Evolutionary conservation across 2,113 vertebrate genomes (phyloP), one percentile per base, ranked within the genome.

Genomic region (Vombatus ursinus): DNA sequence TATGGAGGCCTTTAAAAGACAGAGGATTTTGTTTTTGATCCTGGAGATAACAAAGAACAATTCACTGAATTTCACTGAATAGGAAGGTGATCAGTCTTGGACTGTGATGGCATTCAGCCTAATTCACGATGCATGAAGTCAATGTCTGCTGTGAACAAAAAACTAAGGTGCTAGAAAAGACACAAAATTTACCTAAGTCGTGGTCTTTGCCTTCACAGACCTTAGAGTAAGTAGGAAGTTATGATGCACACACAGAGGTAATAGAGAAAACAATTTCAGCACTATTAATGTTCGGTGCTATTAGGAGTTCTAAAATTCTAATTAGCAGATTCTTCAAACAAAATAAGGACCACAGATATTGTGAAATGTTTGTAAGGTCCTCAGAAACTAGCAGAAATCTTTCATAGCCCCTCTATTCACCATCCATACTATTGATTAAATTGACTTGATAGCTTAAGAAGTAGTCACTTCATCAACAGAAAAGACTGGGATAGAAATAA

Each of bases 261-360:
- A 68, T 1, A 22, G 16, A 84, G 68, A 84, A 16, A 77, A 77
- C 31, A 77, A 22, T 22, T 16, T 77, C 16, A 44, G 5, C 37
- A n/a, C 4, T 19, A 8, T 77, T 94, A 91, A 50, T 50, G 12
- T 90, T 51, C 47, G 49, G 0, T 93, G 19, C 44, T 92, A 1
- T 94, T 90, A 92, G 0, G 57, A 44, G 77, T 24, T 93, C 51
- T 54, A 91, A 84, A 96, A 52, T 91, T 44, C 94, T 50, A 49
- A 61, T 51, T 23, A 92, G 50, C 4, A 90, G 90, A 52, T 92
- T 22, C 50, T 54, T 92, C 4, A 61, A 51, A 44, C 48, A 52
- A 48, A 94, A 61, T 49, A 96, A 93, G 57, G 44, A 94, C 1
- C 57, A 23, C 16, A 51, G 31, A 92, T 84, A 1, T 44, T 84